phyloP scores from a whole-genome alignment of 2,888 invertebrate species.

The Phoronis australis region DNA sequence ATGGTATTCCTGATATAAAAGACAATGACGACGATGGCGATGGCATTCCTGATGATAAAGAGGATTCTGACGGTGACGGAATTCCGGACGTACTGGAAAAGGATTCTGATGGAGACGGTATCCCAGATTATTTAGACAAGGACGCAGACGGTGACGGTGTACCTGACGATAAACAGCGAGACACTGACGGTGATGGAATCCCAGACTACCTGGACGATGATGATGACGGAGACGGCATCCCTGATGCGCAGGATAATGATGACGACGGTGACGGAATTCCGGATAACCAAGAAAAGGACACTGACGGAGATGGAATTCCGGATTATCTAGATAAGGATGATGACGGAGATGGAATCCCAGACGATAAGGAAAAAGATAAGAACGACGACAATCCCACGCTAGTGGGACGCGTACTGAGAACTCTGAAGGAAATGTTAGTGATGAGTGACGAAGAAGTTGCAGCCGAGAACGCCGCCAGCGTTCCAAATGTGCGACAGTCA shows the following conservation, averaged over 20 bases:
- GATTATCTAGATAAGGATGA: slow-evolving; percentile 28
- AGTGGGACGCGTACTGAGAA: slow-evolving; percentile 21
- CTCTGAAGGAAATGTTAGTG: slow-evolving; percentile 21
- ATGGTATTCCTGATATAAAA: slow-evolving; percentile 14
- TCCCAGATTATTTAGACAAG: slow-evolving; percentile 23
- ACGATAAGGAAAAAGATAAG: slow-evolving; percentile 28
- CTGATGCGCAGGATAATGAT: slow-evolving; percentile 35
- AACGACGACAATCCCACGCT: slow-evolving; percentile 21
- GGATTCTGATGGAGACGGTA: slow-evolving; percentile 28
- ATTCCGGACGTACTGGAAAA: slow-evolving; percentile 25
- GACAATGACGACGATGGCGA: slow-evolving; percentile 18
- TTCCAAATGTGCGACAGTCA: neutral
- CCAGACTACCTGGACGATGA: slow-evolving; percentile 37
- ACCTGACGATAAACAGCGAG: slow-evolving; percentile 21
- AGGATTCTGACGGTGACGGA: slow-evolving; percentile 9
- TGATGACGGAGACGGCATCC: slow-evolving; percentile 36
- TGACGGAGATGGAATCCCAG: slow-evolving; percentile 42
- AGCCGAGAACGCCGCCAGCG: slow-evolving; percentile 1
- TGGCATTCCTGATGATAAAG: slow-evolving; percentile 8
- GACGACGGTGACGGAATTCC: slow-evolving; percentile 36
- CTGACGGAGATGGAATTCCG: slow-evolving; percentile 33
- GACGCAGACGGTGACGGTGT: slow-evolving; percentile 15
- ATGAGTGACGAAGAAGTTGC: slow-evolving; percentile 9
- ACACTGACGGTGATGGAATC: slow-evolving; percentile 42
- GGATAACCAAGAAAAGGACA: slow-evolving; percentile 24